These are phyloP conservation scores for Nymphalis urticae DNA, from an alignment of 2,888 invertebrate species.

Conservation along the genomic window DNA sequence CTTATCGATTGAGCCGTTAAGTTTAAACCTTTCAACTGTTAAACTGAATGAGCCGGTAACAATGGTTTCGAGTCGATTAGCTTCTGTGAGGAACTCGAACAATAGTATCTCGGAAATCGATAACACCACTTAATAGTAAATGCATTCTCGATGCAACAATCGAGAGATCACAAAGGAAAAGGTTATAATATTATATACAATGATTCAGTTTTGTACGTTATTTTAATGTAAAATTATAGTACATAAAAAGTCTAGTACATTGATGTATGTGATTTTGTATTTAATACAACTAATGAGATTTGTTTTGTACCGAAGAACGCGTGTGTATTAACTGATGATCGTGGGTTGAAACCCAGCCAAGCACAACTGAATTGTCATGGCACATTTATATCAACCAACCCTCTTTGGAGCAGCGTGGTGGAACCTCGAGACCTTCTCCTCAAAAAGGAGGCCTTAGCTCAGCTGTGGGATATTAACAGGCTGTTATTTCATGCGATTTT, in stretches of 20 bases:
- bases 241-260: too few species aligned
- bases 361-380: too few species aligned
- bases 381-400: too few species aligned
- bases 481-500: too few species aligned
- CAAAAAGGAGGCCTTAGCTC: too few species aligned
- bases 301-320: not conserved
- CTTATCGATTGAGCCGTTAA: conserved; percentile 29
- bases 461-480: too few species aligned
- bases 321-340: too few species aligned
- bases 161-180: conserved; percentile 8
- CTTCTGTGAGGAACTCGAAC: conserved; percentile 28
- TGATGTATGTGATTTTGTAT: too few species aligned
- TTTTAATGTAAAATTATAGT: not conserved
- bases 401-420: too few species aligned
- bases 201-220: not conserved
- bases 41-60: conserved; percentile 34
- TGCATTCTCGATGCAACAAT: conserved; percentile 21
- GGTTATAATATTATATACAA: conserved; percentile 3
- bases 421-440: too few species aligned
- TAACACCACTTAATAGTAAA: conserved; percentile 24
- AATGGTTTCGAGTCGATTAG: conserved; percentile 34
- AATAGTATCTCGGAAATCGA: conserved; percentile 29
- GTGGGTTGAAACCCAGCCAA: too few species aligned
- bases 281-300: too few species aligned
- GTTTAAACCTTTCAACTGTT: conserved; percentile 32